Base-by-base conservation (phyloP, 2,113 vertebrate species). In the Lycaon pictus region DNA sequence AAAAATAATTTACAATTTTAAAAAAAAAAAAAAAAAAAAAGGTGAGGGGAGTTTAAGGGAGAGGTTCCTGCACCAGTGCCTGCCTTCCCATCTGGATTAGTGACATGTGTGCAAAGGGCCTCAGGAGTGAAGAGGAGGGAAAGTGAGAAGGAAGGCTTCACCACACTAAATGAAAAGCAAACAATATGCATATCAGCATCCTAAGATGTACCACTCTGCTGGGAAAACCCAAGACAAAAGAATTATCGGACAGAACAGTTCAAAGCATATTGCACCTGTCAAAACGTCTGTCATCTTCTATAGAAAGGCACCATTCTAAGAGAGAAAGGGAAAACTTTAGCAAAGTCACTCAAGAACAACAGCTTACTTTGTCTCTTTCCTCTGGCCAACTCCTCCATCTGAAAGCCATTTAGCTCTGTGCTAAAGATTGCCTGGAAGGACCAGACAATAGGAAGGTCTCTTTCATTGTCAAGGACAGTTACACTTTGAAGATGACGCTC, bases 211-310 rank as follows among this genome's bases (percentile, higher is more conserved):
- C 98, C 95, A 99, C 98, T 99, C 98, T 98, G 97, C 99, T 98
- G 98, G 98, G 98, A 99, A 99, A 99, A 98, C 96, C 92, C 98
- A 99, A 98, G 98, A 99, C 99, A 99, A 99, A 99, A 98, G 99
- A 99, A 98, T 99, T 98, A 99, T 99, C 98, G 99, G 99, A 99
- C 99, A 99, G 98, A 99, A 99, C 99, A 99, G 99, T 99, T 99
- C 99, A 99, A 99, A 99, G 99, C 99, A 99, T 99, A 99, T 99
- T 99, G 99, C 99, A 99, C 99, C 99, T 99, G 99, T 99, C 99
- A 99, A 99, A 99, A 98, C 74, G 98, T 99, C 99, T 98, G 99
- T 99, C 99, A 99, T 98, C 99, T 99, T 98, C 98, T 98, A 99
- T 98, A 97, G 99, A 99, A 98, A 97, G 98, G 98, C 98, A 98